Evolutionary conservation across 2,797 vertebrate species (phyloP).

Genomic region (Zalophus californianus): DNA sequence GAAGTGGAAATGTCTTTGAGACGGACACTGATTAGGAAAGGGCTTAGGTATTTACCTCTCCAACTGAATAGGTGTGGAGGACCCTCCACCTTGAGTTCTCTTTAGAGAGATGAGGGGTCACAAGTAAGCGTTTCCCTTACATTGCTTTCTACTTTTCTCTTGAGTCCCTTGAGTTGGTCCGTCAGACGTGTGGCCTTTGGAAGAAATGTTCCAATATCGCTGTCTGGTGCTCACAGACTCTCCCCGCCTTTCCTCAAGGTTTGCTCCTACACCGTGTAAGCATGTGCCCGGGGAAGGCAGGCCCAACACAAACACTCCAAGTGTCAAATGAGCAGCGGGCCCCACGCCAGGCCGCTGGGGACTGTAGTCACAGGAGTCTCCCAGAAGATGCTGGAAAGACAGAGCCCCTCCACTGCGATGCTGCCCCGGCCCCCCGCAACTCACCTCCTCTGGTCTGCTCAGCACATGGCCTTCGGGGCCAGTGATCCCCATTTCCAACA

Average conservation of each 20-base stretch:
- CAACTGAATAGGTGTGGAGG: background rate
- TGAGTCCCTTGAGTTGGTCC: background rate
- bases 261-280: no score
- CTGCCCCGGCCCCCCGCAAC: background rate
- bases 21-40: background rate
- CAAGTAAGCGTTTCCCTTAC: background rate
- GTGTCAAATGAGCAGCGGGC: background rate
- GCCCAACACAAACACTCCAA: background rate
- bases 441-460: constrained; percentile 98
- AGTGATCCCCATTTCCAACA: constrained; percentile 99
- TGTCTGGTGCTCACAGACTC: background rate
- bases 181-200: background rate
- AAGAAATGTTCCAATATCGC: background rate
- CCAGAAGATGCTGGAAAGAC: background rate
- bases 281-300: background rate
- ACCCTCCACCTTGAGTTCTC: background rate
- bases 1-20: background rate
- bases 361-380: background rate
- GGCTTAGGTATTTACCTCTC: background rate
- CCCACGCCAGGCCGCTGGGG: background rate
- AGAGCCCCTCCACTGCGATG: background rate
- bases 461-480: constrained; percentile 98
- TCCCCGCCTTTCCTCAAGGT: background rate
- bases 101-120: constrained; percentile 58
- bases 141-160: constrained; percentile 16